A percentile compares a stretch with the other conserved stretches of the same genome.
phyloP scores from a whole-genome alignment of 2,888 invertebrate species.

The Halictus ligatus region DNA sequence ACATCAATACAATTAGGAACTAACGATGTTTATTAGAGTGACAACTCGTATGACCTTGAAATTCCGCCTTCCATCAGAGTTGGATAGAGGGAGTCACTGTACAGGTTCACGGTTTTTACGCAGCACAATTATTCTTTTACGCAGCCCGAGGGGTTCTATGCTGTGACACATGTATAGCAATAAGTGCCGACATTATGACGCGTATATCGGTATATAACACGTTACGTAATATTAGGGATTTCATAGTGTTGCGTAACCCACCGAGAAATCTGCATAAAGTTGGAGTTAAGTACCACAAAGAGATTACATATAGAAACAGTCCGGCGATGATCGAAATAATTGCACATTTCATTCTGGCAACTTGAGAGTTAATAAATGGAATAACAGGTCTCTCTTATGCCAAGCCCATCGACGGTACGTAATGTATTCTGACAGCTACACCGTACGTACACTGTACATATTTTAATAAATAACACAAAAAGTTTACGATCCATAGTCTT shows the following conservation, averaged over 20 bases:
- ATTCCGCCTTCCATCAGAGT: background rate
- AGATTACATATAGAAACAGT: background rate
- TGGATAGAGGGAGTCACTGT: slow-evolving; percentile 57
- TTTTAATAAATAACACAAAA: background rate
- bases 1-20: slow-evolving; percentile 58
- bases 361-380: background rate
- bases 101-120: slow-evolving; percentile 62
- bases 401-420: background rate
- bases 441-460: too few species aligned
- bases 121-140: slow-evolving; percentile 65
- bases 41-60: slow-evolving; percentile 53
- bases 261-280: slow-evolving; percentile 43
- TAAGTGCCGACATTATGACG: slow-evolving; percentile 49
- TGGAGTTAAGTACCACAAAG: background rate
- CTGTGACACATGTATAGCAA: slow-evolving; percentile 26
- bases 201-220: slow-evolving; percentile 29
- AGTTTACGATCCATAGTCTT: background rate
- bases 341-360: background rate
- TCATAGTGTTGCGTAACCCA: slow-evolving; percentile 58
- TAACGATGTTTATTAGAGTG: slow-evolving; percentile 62
- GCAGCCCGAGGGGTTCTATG: slow-evolving; percentile 42
- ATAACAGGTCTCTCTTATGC: background rate
- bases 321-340: background rate
- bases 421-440: background rate
- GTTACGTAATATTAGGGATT: slow-evolving; percentile 65